Conservation (phyloP, 2,797 vertebrate species). For the Lepus oiostolus region DNA sequence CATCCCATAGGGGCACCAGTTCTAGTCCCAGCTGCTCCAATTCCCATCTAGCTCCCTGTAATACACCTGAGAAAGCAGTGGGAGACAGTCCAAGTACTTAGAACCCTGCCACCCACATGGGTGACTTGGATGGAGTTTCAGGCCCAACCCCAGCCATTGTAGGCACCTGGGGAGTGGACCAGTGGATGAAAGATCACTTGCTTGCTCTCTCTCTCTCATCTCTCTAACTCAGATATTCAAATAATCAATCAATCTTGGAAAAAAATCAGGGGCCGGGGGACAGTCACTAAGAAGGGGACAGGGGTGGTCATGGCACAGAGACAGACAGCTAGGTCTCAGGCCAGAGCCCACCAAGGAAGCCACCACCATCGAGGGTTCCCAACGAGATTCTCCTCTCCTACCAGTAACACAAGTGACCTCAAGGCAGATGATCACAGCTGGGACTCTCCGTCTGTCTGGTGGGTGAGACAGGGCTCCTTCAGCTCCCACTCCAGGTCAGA, state of each 20-base stretch:
- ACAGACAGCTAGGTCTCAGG: neutral
- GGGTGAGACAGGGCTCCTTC: neutral
- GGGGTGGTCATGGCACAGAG: neutral
- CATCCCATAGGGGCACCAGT: too few species aligned
- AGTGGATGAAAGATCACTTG: too few species aligned
- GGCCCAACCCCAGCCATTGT: too few species aligned
- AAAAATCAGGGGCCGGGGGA: neutral
- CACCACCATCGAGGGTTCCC: neutral
- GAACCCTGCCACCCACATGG: too few species aligned
- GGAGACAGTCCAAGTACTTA: too few species aligned
- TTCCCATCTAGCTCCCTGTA: too few species aligned
- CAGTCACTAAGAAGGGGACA: neutral
- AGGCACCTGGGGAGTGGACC: too few species aligned
- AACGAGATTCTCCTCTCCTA: neutral
- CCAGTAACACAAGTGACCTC: neutral
- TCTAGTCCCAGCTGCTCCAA: too few species aligned
- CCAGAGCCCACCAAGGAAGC: neutral
- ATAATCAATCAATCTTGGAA: neutral
- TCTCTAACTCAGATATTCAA: too few species aligned
- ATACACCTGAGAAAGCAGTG: too few species aligned
- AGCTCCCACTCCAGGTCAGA: neutral
- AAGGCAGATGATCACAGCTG: neutral
- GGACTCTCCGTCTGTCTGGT: neutral
- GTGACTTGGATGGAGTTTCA: too few species aligned
- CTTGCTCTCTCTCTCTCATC: too few species aligned